phyloP scores from a whole-genome alignment of 2,797 vertebrate genomes.

The Meda fulgida region DNA sequence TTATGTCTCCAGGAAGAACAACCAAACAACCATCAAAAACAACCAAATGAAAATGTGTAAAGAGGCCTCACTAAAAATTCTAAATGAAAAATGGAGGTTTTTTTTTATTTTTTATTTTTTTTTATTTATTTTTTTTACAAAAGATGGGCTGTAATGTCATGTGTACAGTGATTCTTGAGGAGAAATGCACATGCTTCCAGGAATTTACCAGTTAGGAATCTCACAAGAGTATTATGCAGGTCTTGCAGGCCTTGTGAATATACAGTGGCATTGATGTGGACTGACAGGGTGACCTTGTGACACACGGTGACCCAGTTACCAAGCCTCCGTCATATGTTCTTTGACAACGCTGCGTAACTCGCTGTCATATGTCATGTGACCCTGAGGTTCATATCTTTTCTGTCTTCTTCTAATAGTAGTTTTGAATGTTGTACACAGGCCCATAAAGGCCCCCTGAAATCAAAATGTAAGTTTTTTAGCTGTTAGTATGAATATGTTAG shows the following conservation, averaged over 20 bases:
- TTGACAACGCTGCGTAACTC: neutral
- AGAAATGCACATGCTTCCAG: neutral
- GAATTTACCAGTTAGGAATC: neutral
- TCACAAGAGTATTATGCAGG: neutral
- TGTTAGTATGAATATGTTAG: too few relatives aligned
- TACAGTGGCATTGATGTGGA: constrained; percentile 33
- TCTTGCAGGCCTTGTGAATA: constrained; percentile 24
- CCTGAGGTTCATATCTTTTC: constrained; percentile 2
- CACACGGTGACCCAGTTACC: constrained; percentile 45
- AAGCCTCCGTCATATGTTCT: constrained; percentile 2
- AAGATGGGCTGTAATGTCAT: neutral
- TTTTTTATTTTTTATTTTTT: too few relatives aligned
- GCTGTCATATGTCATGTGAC: constrained; percentile 6
- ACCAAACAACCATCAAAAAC: constrained; percentile 6
- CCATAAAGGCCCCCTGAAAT: too few relatives aligned
- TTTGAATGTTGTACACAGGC: neutral
- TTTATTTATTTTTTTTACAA: neutral
- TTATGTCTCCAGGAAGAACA: constrained; percentile 5
- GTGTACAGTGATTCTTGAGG: neutral
- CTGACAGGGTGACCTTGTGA: constrained; percentile 46
- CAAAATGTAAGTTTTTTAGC: too few relatives aligned
- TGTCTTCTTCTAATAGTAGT: neutral
- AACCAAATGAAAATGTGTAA: constrained; percentile 10
- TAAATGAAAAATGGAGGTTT: neutral
- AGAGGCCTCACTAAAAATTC: neutral